Percentiles rank a stretch among this genome's conserved stretches.
phyloP scores from a whole-genome alignment of 2,888 invertebrate genomes.

The Phymatocera aterrima region DNA sequence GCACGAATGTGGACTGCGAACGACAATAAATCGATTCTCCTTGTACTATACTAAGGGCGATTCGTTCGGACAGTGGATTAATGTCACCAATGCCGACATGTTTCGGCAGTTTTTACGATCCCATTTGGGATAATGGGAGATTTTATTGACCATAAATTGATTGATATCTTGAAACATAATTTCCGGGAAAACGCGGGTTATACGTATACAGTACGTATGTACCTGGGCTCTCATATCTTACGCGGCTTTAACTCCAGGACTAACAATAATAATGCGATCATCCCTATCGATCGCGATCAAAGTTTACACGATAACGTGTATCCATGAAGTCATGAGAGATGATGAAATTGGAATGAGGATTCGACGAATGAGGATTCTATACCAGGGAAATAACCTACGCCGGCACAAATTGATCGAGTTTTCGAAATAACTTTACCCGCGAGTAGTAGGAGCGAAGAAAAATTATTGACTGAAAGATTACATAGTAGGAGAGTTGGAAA shows the following conservation, averaged over 20 bases:
- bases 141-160: slow-evolving; percentile 52
- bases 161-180: slow-evolving; percentile 45
- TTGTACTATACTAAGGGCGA: neutral
- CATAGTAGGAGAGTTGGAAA: neutral
- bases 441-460: neutral
- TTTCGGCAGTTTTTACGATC: slow-evolving; percentile 49
- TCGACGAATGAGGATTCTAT: too few relatives aligned
- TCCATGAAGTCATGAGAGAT: neutral
- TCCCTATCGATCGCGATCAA: slow-evolving; percentile 28
- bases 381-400: too few relatives aligned
- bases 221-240: slow-evolving; percentile 27
- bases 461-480: neutral
- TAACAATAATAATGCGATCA: slow-evolving; percentile 1
- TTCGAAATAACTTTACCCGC: neutral
- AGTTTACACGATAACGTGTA: neutral
- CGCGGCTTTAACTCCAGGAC: neutral
- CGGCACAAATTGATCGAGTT: too few relatives aligned
- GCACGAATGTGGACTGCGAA: too few relatives aligned
- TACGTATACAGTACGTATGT: too few relatives aligned
- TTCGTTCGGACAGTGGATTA: slow-evolving; percentile 26
- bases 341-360: too few relatives aligned
- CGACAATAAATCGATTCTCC: neutral
- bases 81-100: slow-evolving; percentile 22
- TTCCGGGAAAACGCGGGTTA: neutral
- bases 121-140: slow-evolving; percentile 49